Evolutionary conservation across 2,113 vertebrate species (phyloP).

Genomic region (Isurus oxyrinchus): DNA sequence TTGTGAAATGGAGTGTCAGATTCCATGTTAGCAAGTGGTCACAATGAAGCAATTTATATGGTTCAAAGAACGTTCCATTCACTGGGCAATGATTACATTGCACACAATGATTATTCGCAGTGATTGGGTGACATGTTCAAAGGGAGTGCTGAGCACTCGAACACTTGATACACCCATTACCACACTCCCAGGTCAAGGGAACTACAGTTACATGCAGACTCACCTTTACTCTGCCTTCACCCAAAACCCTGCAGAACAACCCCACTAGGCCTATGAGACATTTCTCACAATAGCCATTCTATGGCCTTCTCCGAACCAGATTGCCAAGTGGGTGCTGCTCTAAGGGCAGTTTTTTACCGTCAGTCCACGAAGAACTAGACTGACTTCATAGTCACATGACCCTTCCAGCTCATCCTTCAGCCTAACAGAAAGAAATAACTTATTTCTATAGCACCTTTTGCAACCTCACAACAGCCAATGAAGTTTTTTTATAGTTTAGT

Average conservation of each 20-base stretch:
- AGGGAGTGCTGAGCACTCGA: background rate
- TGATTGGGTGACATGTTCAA: background rate
- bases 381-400: background rate
- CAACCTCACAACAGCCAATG: background rate
- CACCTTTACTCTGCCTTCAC: background rate
- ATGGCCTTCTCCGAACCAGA: background rate
- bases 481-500: background rate
- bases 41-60: background rate
- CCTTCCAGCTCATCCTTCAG: background rate
- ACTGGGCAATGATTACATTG: no score
- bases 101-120: background rate
- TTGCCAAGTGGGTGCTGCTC: background rate
- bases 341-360: background rate
- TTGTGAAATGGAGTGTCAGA: background rate
- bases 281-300: background rate
- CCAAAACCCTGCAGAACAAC: background rate
- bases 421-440: background rate
- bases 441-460: background rate
- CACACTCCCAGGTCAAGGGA: background rate
- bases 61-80: background rate
- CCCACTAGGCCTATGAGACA: background rate
- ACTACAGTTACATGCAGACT: background rate
- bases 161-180: background rate
- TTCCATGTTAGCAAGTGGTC: background rate
- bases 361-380: background rate